Conservation (phyloP, 2,888 invertebrate genomes). For the Dimorphilus gyrociliatus region DNA sequence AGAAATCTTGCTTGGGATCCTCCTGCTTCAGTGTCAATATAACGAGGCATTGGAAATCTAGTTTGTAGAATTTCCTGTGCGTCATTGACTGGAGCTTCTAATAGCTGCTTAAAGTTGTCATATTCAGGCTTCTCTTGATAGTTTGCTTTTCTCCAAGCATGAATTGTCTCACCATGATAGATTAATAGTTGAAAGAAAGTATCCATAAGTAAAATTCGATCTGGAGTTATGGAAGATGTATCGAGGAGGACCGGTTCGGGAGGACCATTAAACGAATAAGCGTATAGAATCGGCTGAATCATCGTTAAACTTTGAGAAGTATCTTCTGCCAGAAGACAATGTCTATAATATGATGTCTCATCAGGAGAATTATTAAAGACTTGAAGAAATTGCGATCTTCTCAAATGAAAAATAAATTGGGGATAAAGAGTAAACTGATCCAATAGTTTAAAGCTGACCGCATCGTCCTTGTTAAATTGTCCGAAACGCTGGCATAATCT, state of each 20-base stretch:
- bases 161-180: conserved; percentile 98
- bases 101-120: conserved; percentile 84
- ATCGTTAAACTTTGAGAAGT: conserved; percentile 92
- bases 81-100: conserved; percentile 89
- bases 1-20: conserved; percentile 98
- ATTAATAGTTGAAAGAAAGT: conserved; percentile 99
- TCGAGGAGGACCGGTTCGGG: conserved; percentile 89
- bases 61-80: conserved; percentile 89
- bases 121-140: conserved; percentile 92
- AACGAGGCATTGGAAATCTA: conserved; percentile 93
- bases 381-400: conserved; percentile 94
- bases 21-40: conserved; percentile 97
- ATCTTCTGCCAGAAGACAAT: conserved; percentile 92
- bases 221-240: conserved; percentile 90
- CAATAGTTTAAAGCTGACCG: conserved; percentile 79
- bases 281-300: conserved; percentile 97
- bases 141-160: conserved; percentile 83
- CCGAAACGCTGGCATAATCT: conserved; percentile 98
- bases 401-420: conserved; percentile 97
- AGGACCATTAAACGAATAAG: conserved; percentile 92
- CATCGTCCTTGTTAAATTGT: conserved; percentile 92
- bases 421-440: conserved; percentile 97
- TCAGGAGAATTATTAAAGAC: conserved; percentile 99
- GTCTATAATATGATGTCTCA: conserved; percentile 97
- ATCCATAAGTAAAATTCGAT: conserved; percentile 94